phyloP scores from a whole-genome alignment of 2,888 invertebrate genomes.

The Acrocyrtus sp. region DNA sequence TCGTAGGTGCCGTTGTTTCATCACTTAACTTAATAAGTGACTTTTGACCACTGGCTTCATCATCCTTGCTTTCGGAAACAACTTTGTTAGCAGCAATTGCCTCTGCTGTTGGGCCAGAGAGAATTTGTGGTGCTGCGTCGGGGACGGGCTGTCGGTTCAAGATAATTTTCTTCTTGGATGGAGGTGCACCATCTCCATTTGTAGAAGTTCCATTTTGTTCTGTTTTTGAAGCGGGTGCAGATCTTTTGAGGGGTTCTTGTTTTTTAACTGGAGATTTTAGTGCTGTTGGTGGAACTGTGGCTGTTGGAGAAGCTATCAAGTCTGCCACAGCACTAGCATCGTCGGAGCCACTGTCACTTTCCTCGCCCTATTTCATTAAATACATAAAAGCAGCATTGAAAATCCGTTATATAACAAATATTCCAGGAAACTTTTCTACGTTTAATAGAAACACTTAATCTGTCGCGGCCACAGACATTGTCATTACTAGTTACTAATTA shows the following conservation, averaged over 20 bases:
- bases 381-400: not conserved
- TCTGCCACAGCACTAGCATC: constrained; percentile 22
- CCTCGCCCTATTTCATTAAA: constrained; percentile 40
- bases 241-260: constrained; percentile 31
- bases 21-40: constrained; percentile 43
- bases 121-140: constrained; percentile 28
- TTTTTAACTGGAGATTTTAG: constrained; percentile 25
- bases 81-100: constrained; percentile 20
- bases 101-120: constrained; percentile 22
- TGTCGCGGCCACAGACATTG: too few species aligned
- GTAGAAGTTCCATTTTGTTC: constrained; percentile 45
- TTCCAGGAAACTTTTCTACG: too few species aligned
- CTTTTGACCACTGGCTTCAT: constrained; percentile 19
- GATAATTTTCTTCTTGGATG: constrained; percentile 50
- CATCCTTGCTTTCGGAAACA: constrained; percentile 18
- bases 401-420: not conserved
- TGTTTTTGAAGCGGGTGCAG: constrained; percentile 14
- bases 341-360: constrained; percentile 38
- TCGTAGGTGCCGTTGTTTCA: constrained; percentile 10
- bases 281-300: constrained; percentile 28
- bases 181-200: constrained; percentile 23
- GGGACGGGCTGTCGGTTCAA: constrained; percentile 52
- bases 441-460: too few species aligned
- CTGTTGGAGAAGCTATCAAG: constrained; percentile 34
- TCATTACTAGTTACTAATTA: too few species aligned